These are phyloP conservation scores for Drosophila paracracens DNA, from an alignment of 2,888 invertebrate genomes.

Conservation along the genomic window DNA sequence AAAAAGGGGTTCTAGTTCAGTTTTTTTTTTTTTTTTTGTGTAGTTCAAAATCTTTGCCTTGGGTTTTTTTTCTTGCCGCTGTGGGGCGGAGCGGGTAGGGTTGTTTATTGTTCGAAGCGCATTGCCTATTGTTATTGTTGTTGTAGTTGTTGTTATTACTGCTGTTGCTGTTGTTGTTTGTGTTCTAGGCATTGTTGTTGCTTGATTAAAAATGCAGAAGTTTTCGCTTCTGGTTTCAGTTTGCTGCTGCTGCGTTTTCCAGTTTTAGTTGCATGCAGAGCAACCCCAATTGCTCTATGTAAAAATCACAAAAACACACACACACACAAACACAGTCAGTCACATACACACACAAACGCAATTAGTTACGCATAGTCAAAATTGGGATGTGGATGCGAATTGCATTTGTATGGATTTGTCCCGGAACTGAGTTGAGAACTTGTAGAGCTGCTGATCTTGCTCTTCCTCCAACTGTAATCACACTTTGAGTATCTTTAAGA, in stretches of 20 bases:
- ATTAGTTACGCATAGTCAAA: constrained; percentile 14
- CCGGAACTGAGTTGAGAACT: constrained; percentile 38
- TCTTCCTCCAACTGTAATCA: not conserved
- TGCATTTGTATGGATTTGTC: constrained; percentile 49
- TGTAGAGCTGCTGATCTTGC: constrained; percentile 14
- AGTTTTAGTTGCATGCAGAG: constrained; percentile 48
- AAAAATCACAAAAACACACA: constrained; percentile 18
- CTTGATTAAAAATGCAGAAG: constrained; percentile 73
- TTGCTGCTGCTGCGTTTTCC: constrained; percentile 40
- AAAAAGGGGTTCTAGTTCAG: constrained; percentile 60
- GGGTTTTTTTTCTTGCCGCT: constrained; percentile 2
- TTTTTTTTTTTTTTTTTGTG: constrained; percentile 27
- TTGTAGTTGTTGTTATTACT: constrained; percentile 25
- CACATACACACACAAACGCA: not conserved
- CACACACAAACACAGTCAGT: constrained; percentile 19
- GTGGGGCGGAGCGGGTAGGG: constrained; percentile 55
- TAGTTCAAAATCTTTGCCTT: constrained; percentile 31
- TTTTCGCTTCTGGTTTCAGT: constrained; percentile 20
- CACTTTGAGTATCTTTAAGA: constrained; percentile 31
- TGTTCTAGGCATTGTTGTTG: constrained; percentile 57
- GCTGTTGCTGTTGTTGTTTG: constrained; percentile 28
- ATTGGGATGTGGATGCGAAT: constrained; percentile 26
- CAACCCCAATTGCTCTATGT: constrained; percentile 50
- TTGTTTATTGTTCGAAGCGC: constrained; percentile 54
- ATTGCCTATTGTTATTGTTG: constrained; percentile 27